Conservation (phyloP, 2,113 vertebrate species). For the Ptilorrhoa leucosticta region DNA sequence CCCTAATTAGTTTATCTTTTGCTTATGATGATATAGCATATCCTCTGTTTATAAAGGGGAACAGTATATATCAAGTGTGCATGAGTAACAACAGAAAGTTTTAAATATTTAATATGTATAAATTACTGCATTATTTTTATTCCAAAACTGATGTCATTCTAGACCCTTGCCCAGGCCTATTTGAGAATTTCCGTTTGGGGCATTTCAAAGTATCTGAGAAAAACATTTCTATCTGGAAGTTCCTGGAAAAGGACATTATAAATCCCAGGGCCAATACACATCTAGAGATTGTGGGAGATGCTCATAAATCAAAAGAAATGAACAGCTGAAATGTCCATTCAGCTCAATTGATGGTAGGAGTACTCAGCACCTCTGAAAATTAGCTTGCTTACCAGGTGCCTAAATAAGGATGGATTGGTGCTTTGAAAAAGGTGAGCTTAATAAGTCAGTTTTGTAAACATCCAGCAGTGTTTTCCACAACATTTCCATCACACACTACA, state of each 20-base stretch:
- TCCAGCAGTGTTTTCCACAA: background rate
- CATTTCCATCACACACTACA: background rate
- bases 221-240: background rate
- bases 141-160: conserved; percentile 5
- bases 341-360: background rate
- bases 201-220: conserved; percentile 11
- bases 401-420: background rate
- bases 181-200: background rate
- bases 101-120: background rate
- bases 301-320: background rate
- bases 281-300: background rate
- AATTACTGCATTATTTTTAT: conserved; percentile 3
- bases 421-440: background rate
- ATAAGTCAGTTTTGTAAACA: background rate
- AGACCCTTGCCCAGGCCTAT: background rate
- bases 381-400: background rate
- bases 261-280: background rate
- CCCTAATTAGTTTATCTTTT: conserved; percentile 13
- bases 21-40: background rate
- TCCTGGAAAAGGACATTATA: background rate
- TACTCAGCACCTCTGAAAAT: background rate
- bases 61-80: background rate
- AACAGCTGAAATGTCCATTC: background rate
- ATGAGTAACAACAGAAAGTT: background rate
- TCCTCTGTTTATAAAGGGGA: background rate